Base-by-base conservation (phyloP, 2,888 invertebrate species). In the Onthophagus sagittarius region DNA sequence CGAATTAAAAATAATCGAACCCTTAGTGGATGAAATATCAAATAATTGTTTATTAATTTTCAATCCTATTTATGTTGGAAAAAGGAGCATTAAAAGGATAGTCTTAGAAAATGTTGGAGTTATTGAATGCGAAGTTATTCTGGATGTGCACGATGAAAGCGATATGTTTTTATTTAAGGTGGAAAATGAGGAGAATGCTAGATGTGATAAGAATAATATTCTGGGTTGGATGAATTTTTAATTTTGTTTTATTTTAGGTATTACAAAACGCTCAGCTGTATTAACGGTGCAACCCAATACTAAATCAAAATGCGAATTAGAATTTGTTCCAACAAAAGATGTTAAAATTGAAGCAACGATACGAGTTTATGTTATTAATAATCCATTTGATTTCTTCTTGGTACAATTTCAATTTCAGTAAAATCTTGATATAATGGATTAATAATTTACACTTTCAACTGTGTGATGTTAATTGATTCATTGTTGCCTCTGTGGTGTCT, bases 321-420 rank as follows among this genome's bases (percentile, higher is more conserved):
- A 78, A 33, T 88, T 85, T 76, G 75, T 76, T 15, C 85, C 87
- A 1, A 76, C 62, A 1, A 76, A 78, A 53, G 77, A 81, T 63
- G 81, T 82, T 2, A 78, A 74, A 5, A 77, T 79, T 53, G 73
- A 78, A 0, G 80, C 81, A 7, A 75, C 78, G 5, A 67, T 67
- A n/a, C 15, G 32, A 9, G 32, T 90, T 23, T 84, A 85, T 62
- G 86, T 88, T 2, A 81, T 85, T 9, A 86, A 88, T 78, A 90
- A 90, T 83, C 89, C 89, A 65, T 89, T 88, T 78, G 89, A 90
- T 77, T 85, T 86, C 74, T 81, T 86, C n/a, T 83, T 83, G 33
- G 84, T 84, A 79, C 78, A 71, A 79, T 14, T 9, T 13, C n/a
- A 62, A 62, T 11, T 39, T 7, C 62, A n/a, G n/a, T 15, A 15